A percentile compares a stretch with the other conserved stretches of the same genome.
Evolutionary conservation across 2,888 invertebrate species (phyloP).

Genomic region (Macrosiphum euphorbiae): DNA sequence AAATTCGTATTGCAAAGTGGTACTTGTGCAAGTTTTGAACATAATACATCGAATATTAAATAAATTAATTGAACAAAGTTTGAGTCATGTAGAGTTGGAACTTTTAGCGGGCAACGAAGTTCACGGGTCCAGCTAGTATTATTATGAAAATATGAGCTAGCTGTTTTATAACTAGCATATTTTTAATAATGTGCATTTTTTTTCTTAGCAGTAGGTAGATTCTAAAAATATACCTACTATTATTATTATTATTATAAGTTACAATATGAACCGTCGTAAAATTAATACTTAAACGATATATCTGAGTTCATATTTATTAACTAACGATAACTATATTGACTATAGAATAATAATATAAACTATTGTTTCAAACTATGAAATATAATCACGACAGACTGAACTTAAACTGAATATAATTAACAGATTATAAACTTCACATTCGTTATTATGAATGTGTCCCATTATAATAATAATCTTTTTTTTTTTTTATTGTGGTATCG

Average conservation of each 20-base stretch:
- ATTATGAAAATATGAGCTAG: neutral
- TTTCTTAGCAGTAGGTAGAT: neutral
- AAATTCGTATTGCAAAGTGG: no score
- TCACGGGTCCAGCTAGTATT: no score
- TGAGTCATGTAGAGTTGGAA: no score
- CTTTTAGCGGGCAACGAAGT: no score
- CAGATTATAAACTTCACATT: neutral
- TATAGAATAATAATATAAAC: neutral
- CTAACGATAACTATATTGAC: neutral
- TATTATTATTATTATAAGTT: neutral
- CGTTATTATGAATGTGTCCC: neutral
- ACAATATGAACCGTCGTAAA: neutral
- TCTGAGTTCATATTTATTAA: neutral
- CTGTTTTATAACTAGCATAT: neutral
- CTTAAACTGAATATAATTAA: neutral
- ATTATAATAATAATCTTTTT: neutral
- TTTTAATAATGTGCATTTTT: neutral
- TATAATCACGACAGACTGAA: neutral
- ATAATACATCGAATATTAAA: no score
- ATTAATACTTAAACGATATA: neutral
- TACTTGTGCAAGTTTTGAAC: no score
- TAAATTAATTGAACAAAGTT: no score
- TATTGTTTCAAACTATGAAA: neutral
- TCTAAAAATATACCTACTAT: no score
- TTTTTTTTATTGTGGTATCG: no score